Percentiles rank a stretch among this genome's conserved stretches.
phyloP scores from a whole-genome alignment of 2,113 vertebrate genomes.

The Thamnaconus septentrionalis region DNA sequence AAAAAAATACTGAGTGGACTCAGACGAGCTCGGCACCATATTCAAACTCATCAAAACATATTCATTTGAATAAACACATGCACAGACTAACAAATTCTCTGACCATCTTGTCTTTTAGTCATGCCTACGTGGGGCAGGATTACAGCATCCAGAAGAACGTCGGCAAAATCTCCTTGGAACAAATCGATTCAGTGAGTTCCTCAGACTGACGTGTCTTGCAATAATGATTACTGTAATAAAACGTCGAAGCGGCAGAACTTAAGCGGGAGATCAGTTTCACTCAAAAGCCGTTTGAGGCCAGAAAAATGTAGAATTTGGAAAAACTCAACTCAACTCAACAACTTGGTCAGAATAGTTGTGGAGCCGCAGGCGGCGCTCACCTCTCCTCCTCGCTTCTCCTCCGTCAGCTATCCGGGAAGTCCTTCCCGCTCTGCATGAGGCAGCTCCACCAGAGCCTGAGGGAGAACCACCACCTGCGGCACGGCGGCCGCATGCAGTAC shows the following conservation, averaged over 20 bases:
- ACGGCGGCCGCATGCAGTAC: conserved; percentile 95
- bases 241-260: too few relatives aligned
- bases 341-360: neutral
- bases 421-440: conserved; percentile 93
- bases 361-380: neutral
- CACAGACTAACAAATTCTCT: neutral
- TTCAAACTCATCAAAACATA: conserved; percentile 1
- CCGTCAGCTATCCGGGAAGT: conserved; percentile 85
- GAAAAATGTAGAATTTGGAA: neutral
- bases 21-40: too few relatives aligned
- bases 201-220: conserved; percentile 1
- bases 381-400: neutral
- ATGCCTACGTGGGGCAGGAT: conserved; percentile 94
- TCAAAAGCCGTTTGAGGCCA: too few relatives aligned
- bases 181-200: conserved; percentile 89
- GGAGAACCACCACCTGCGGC: conserved; percentile 93
- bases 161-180: conserved; percentile 93
- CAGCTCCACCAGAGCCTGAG: conserved; percentile 88
- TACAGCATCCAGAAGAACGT: conserved; percentile 87
- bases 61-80: neutral
- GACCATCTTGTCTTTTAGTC: conserved; percentile 70
- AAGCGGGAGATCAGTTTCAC: too few relatives aligned
- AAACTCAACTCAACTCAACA: neutral
- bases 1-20: conserved; percentile 10
- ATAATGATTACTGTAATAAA: neutral